phyloP scores from a whole-genome alignment of 2,888 invertebrate genomes.

The Tromatobia lineatoria region DNA sequence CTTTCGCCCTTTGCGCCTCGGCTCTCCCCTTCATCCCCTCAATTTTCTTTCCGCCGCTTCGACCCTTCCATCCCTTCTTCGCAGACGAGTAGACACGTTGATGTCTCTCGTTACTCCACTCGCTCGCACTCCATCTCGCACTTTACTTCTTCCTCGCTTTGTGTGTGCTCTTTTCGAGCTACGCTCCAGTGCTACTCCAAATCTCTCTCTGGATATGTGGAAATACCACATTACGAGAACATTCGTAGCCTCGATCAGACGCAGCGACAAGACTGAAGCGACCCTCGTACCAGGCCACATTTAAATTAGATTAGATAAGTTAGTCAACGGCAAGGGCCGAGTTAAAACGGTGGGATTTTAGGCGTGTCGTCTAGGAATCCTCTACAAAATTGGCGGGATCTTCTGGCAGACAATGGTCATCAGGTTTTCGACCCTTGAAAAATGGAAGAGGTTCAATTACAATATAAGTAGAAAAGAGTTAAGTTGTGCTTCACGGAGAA shows the following conservation, averaged over 20 bases:
- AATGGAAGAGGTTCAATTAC: not conserved
- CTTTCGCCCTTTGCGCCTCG: constrained; percentile 49
- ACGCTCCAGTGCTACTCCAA: not conserved
- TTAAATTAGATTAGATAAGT: constrained; percentile 85
- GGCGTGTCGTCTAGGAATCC: not conserved
- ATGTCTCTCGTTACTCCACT: constrained; percentile 37
- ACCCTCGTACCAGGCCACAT: constrained; percentile 76
- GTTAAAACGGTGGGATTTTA: constrained; percentile 80
- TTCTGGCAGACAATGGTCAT: not conserved
- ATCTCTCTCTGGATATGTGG: not conserved
- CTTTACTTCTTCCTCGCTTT: constrained; percentile 1
- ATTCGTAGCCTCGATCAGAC: constrained; percentile 13
- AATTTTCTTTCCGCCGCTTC: constrained; percentile 32
- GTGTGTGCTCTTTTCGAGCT: not conserved
- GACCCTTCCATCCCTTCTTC: not conserved
- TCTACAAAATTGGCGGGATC: not conserved
- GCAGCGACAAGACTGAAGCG: constrained; percentile 36
- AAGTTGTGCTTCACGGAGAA: too few species aligned
- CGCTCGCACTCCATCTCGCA: constrained; percentile 24
- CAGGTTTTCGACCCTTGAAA: not conserved
- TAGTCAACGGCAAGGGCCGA: constrained; percentile 82
- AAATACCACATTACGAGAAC: not conserved
- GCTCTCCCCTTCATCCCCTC: constrained; percentile 45
- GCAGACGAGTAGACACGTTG: constrained; percentile 46
- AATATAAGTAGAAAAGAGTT: too few species aligned